A percentile compares a stretch with the other conserved stretches of the same genome.
Evolutionary conservation across 2,797 vertebrate genomes (phyloP).

Genomic region (Cynopterus sphinx): DNA sequence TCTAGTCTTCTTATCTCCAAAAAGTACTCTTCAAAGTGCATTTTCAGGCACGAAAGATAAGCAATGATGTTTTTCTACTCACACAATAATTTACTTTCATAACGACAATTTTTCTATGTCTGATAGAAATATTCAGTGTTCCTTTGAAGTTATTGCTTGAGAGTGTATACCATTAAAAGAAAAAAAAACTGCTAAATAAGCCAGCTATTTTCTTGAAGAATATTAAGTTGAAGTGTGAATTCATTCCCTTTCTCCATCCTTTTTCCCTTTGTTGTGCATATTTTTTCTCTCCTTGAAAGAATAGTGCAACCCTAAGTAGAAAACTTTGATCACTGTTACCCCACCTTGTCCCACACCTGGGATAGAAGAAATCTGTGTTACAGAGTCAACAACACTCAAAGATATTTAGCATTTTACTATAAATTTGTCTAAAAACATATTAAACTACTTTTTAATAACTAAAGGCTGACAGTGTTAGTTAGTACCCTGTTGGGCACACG

Average conservation of each 20-base stretch:
- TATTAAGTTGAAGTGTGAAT: background rate
- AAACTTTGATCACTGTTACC: background rate
- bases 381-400: background rate
- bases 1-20: background rate
- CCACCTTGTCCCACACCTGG: background rate
- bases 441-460: background rate
- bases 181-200: background rate
- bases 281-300: background rate
- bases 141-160: background rate
- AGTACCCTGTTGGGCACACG: background rate
- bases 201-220: background rate
- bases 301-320: background rate
- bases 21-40: background rate
- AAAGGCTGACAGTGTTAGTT: background rate
- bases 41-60: background rate
- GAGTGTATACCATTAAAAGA: background rate
- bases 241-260: background rate
- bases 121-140: background rate
- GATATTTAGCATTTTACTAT: background rate
- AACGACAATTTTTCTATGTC: background rate
- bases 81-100: background rate
- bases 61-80: background rate
- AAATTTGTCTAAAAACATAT: background rate
- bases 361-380: background rate
- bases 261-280: background rate